Conservation (phyloP, 2,888 invertebrate species). For the Orthosia gracilis region DNA sequence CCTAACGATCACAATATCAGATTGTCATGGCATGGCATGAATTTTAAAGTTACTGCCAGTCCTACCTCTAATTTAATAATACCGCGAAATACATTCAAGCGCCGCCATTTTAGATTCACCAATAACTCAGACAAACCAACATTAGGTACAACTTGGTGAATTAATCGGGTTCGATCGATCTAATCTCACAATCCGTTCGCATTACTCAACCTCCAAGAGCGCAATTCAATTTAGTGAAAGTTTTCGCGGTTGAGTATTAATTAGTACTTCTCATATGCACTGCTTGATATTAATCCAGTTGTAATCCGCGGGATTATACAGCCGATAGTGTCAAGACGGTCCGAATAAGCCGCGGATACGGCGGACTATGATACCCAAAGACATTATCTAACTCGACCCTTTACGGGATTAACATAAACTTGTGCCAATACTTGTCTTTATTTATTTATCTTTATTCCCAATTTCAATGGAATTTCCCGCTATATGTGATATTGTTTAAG, state of each 20-base stretch:
- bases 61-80: constrained; percentile 37
- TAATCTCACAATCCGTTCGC: constrained; percentile 64
- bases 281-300: constrained; percentile 79
- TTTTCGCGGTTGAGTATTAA: constrained; percentile 75
- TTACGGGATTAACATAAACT: constrained; percentile 87
- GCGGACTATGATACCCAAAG: constrained; percentile 80
- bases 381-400: constrained; percentile 86
- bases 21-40: no score
- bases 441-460: constrained; percentile 82
- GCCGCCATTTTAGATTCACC: constrained; percentile 49
- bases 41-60: constrained; percentile 14
- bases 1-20: no score
- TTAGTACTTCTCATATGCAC: constrained; percentile 77
- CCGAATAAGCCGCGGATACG: constrained; percentile 78
- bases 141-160: constrained; percentile 63
- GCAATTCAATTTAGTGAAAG: constrained; percentile 67
- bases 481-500: constrained; percentile 63
- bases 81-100: constrained; percentile 25
- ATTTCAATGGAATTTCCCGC: constrained; percentile 68
- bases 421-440: constrained; percentile 84
- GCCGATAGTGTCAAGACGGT: constrained; percentile 84
- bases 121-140: constrained; percentile 58
- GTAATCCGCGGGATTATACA: constrained; percentile 84
- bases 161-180: constrained; percentile 69
- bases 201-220: constrained; percentile 63